phyloP scores from a whole-genome alignment of 2,888 invertebrate species.

The Brassicogethes aeneus region DNA sequence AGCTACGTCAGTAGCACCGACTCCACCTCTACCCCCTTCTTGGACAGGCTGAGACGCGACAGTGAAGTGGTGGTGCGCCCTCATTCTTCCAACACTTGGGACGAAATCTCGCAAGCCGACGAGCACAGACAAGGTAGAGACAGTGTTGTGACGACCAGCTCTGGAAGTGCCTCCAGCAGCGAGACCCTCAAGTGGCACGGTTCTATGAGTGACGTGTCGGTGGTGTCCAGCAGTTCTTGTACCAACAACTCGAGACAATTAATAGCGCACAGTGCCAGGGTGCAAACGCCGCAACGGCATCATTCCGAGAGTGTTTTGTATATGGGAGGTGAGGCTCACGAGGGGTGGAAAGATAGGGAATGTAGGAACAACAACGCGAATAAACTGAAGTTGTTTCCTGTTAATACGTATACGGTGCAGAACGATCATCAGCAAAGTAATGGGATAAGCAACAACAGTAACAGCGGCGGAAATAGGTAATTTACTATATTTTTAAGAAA shows the following conservation, averaged over 20 bases:
- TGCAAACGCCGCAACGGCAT: slow-evolving; percentile 68
- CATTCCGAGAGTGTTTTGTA: slow-evolving; percentile 69
- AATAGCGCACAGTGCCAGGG: slow-evolving; percentile 68
- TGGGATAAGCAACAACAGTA: slow-evolving; percentile 5
- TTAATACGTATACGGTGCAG: slow-evolving; percentile 59
- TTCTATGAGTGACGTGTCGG: slow-evolving; percentile 64
- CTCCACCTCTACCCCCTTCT: slow-evolving; percentile 65
- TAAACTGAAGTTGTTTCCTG: slow-evolving; percentile 57
- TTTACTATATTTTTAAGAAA: no score
- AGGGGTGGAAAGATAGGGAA: slow-evolving; percentile 35
- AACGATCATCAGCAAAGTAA: slow-evolving; percentile 10
- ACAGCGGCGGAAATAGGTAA: slow-evolving; percentile 6
- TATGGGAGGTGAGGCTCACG: slow-evolving; percentile 43
- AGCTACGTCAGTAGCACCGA: slow-evolving; percentile 72
- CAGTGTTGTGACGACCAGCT: slow-evolving; percentile 54
- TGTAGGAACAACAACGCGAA: slow-evolving; percentile 38
- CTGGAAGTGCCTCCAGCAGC: slow-evolving; percentile 57
- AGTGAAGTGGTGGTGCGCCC: slow-evolving; percentile 45
- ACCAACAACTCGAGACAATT: slow-evolving; percentile 48
- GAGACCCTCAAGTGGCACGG: slow-evolving; percentile 76
- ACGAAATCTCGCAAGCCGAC: slow-evolving; percentile 27
- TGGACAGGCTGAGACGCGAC: slow-evolving; percentile 60
- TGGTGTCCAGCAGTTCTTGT: slow-evolving; percentile 46
- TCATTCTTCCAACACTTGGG: slow-evolving; percentile 37
- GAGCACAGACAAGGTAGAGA: slow-evolving; percentile 44